Conservation (phyloP, 2,888 invertebrate genomes). For the Dolichomitus sp. region DNA sequence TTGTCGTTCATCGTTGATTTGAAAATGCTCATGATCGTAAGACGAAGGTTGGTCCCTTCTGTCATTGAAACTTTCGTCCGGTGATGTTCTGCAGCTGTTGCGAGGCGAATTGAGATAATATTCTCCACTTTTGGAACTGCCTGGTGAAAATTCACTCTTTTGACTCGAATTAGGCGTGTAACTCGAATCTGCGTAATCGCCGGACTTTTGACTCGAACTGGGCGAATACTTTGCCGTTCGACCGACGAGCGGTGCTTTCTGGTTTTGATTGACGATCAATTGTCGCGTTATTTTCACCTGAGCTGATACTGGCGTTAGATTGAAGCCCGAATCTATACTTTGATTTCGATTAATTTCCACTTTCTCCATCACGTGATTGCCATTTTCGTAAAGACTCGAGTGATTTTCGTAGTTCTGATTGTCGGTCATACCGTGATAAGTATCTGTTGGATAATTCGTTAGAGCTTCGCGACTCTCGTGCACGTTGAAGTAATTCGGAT, state of each 20-base stretch:
- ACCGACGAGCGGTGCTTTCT: constrained; percentile 72
- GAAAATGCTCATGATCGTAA: constrained; percentile 29
- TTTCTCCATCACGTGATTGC: constrained; percentile 66
- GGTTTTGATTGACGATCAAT: constrained; percentile 76
- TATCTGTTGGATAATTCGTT: constrained; percentile 59
- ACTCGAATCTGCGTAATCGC: constrained; percentile 82
- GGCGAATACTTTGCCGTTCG: constrained; percentile 80
- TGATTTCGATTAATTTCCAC: constrained; percentile 70
- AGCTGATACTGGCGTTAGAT: constrained; percentile 79
- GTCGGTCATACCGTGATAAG: constrained; percentile 48
- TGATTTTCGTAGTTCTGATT: constrained; percentile 67
- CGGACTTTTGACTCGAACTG: constrained; percentile 82
- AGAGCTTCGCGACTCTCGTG: constrained; percentile 24
- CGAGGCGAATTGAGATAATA: constrained; percentile 80
- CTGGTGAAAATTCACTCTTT: constrained; percentile 82
- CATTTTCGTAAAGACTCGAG: constrained; percentile 70
- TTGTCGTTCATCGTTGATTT: constrained; percentile 44
- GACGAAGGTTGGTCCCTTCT: constrained; percentile 52
- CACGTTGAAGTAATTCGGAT: constrained; percentile 48
- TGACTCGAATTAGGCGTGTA: constrained; percentile 84
- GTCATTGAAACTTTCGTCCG: constrained; percentile 69
- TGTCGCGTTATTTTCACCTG: constrained; percentile 79
- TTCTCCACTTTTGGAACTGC: constrained; percentile 83
- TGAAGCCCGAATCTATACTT: constrained; percentile 73
- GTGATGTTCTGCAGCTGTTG: constrained; percentile 74